phyloP scores from a whole-genome alignment of 2,113 vertebrate species.

The Mus spicilegus region DNA sequence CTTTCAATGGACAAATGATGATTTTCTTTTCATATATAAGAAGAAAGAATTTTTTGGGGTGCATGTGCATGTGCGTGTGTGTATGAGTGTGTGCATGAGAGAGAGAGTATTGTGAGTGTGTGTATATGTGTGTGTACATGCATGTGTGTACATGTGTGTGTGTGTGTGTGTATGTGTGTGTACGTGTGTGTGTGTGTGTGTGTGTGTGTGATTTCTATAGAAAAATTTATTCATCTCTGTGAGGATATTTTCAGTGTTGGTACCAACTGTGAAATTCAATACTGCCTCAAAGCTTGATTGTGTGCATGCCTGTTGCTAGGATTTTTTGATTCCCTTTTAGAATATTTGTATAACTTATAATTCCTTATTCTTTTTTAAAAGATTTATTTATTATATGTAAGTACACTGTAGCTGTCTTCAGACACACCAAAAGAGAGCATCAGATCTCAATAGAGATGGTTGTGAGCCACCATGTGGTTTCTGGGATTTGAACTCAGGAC shows the following conservation, averaged over 20 bases:
- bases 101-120: too few relatives aligned
- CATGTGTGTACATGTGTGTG: background rate
- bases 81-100: too few relatives aligned
- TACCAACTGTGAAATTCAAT: constrained; percentile 83
- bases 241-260: constrained; percentile 79
- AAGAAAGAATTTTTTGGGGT: background rate
- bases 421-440: too few relatives aligned
- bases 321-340: constrained; percentile 18
- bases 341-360: background rate
- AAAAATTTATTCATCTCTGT: constrained; percentile 81
- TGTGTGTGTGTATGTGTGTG: background rate
- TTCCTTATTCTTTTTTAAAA: too few relatives aligned
- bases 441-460: too few relatives aligned
- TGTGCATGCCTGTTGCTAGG: background rate
- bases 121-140: too few relatives aligned
- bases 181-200: background rate
- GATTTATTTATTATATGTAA: too few relatives aligned
- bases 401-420: too few relatives aligned
- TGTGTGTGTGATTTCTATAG: background rate
- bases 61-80: background rate
- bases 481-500: too few relatives aligned
- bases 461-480: too few relatives aligned
- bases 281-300: constrained; percentile 69
- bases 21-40: background rate
- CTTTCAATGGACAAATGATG: constrained; percentile 73